Percentiles rank a stretch among this genome's conserved stretches.
phyloP scores from a whole-genome alignment of 2,888 invertebrate genomes.

The Gastracanthus pulcherrimus region DNA sequence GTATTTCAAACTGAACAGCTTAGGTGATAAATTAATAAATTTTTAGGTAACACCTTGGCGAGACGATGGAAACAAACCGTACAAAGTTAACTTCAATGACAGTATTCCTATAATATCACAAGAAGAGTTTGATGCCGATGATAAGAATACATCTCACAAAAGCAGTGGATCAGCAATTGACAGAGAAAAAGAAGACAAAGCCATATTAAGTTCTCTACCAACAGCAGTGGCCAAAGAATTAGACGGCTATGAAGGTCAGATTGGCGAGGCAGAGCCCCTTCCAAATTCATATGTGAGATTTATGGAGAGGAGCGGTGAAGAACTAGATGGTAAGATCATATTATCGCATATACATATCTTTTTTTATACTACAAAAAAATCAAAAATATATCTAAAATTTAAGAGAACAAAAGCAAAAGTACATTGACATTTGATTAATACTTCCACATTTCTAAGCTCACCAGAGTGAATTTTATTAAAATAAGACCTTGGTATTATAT shows the following conservation, averaged over 20 bases:
- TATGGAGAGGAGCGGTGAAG: conserved; percentile 96
- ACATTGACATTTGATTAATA: no score
- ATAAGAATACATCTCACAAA: conserved; percentile 66
- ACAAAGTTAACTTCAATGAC: conserved; percentile 80
- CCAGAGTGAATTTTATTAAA: no score
- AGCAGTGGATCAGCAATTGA: conserved; percentile 64
- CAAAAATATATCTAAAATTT: no score
- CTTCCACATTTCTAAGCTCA: no score
- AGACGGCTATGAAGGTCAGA: conserved; percentile 72
- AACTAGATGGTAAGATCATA: conserved; percentile 89
- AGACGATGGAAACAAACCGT: conserved; percentile 74
- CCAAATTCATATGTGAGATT: conserved; percentile 95
- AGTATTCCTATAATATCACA: conserved; percentile 84
- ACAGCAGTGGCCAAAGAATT: conserved; percentile 73
- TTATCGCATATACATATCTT: background rate
- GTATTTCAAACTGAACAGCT: no score
- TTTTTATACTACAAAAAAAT: no score
- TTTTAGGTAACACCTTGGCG: conserved; percentile 68
- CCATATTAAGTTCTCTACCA: conserved; percentile 70
- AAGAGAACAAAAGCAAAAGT: no score
- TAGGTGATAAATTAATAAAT: background rate
- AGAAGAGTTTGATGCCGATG: conserved; percentile 79
- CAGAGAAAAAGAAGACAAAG: conserved; percentile 74
- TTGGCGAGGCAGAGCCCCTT: conserved; percentile 87
- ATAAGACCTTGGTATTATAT: no score